Evolutionary conservation across 2,888 invertebrate species (phyloP), one percentile per base, ranked within the genome.

Genomic region (Scaptomyza cyrtandrae): DNA sequence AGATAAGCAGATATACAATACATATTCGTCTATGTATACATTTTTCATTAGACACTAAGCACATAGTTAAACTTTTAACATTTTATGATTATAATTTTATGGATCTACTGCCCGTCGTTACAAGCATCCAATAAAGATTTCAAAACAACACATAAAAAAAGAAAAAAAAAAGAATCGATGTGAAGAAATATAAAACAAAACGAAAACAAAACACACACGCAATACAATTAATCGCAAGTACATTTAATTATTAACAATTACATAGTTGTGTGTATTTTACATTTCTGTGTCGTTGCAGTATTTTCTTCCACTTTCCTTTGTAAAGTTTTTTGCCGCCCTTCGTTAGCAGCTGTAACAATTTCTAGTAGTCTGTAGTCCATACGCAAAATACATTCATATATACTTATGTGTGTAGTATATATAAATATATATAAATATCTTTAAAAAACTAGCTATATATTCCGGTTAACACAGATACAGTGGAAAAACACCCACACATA

Each of bases 1-100:
- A 61, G 57, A 62, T 66, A 68, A 78, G 73, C 65, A 54, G 64
- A 76, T 80, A 75, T 72, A 76, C 65, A 79, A 76, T 90, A 90
- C 90, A 90, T 90, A 90, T 89, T 89, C 86, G 90, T 90, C 90
- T 90, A 90, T 90, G 90, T 90, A 90, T 89, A 90, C 90, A 89
- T 86, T 89, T 83, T 90, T 90, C 90, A 90, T 86, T 90, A 90
- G 90, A 85, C 75, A 81, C 67, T 90, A 90, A 90, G 90, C 89
- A 89, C 88, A 90, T 90, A 90, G 90, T 90, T 90, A 90, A 90
- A 90, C 90, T 90, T 90, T 90, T 90, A 90, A 90, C 90, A 90
- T 90, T 90, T 90, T 90, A 90, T 78, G 58, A 85, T 90, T 90
- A 90, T 90, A 89, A 90, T 90, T 90, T 90, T 90, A 90, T 90